Conservation (phyloP, 92 coral and sea anemone genomes). For the Phenganax stokvisi region DNA sequence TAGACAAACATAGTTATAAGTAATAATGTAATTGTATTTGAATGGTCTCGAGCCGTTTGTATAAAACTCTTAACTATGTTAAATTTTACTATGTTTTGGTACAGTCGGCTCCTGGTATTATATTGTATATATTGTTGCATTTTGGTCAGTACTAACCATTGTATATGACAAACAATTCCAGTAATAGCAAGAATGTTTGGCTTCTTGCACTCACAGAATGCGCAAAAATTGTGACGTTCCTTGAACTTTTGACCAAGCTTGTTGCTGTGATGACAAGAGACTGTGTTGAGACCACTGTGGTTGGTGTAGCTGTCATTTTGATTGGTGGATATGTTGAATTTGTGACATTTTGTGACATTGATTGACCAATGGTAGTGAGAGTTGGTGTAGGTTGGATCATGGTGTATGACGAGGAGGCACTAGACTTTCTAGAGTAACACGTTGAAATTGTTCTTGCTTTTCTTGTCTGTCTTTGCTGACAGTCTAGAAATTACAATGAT, state of each 20-base stretch:
- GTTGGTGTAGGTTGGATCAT: constrained; percentile 12
- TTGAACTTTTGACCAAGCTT: not conserved
- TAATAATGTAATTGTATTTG: too few species aligned
- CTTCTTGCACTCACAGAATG: not conserved
- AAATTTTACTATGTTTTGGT: too few species aligned
- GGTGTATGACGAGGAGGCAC: not conserved
- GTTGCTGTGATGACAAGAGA: not conserved
- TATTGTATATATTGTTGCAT: not conserved
- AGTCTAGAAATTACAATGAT: not conserved
- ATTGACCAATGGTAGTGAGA: constrained; percentile 6
- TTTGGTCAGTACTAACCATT: constrained; percentile 20
- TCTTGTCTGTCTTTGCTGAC: constrained; percentile 6
- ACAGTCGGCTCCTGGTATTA: not conserved
- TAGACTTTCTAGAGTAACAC: not conserved
- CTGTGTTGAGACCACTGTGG: not conserved
- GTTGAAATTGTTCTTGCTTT: not conserved
- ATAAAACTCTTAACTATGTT: too few species aligned
- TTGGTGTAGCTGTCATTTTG: constrained; percentile 1
- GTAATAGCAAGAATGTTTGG: constrained; percentile 5
- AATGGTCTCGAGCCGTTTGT: too few species aligned
- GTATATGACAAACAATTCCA: constrained; percentile 29
- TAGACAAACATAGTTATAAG: not conserved
- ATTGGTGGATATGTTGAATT: constrained; percentile 4
- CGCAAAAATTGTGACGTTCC: not conserved
- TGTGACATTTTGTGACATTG: constrained; percentile 8